Base-by-base conservation (phyloP, 2,797 vertebrate species). In the Propithecus deckenii region DNA sequence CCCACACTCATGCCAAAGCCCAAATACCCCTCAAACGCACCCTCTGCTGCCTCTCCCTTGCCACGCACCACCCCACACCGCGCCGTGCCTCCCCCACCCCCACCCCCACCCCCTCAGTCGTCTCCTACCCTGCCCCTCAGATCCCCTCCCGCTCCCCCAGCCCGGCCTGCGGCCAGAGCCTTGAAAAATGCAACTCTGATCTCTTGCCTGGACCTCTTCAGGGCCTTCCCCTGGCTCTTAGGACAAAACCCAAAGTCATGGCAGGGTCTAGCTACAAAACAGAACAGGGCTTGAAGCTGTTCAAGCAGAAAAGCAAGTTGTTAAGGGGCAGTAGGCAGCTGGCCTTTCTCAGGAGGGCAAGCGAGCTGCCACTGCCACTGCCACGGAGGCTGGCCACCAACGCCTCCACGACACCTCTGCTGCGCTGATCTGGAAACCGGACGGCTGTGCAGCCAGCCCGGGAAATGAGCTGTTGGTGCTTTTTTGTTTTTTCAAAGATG, bases 81-180 rank as follows among this genome's bases (percentile, higher is more conserved):
- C 12, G 2, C 2, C 25, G 2, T 3, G 5, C 10, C 4, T 48
- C 4, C 35, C 11, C 41, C 0, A 0, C 20, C 32, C 0, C 41
- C 0, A 0, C 20, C 32, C 0, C 1, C 46, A 2, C 85, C 69
- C 8, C 13, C 30, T 50, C 12, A 2, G n/a, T 13, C 1, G 1
- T 30, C 86, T 61, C 55, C 4, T 1, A 35, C 28, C 6, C 10
- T 2, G 57, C 38, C 12, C 15, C 83, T 3, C 0, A 4, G 0
- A 10, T 7, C 25, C 15, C 25, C 43, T 5, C 2, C 0, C 0
- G 32, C 1, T 8, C n/a, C 72, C n/a, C 30, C 20, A 3, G 43
- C 11, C 41, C 3, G 13, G 7, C 59, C 69, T 14, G 14, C 15
- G 48, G 75, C 35, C 25, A 1, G 41, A 52, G 23, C 25, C 52